phyloP scores from a whole-genome alignment of 2,113 vertebrate species.

The human region GRCh38 chr4:154040001-154040500 shows the following conservation, averaged over 20 bases:
- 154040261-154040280: constrained; percentile 12
- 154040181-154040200: neutral
- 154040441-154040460: neutral
- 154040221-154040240: neutral
- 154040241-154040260: neutral
- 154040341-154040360: constrained; percentile 22
- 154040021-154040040: constrained; percentile 6
- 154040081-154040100: neutral
- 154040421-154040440: neutral
- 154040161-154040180: neutral
- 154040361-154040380: neutral
- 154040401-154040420: neutral
- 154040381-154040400: constrained; percentile 32
- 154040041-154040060: neutral
- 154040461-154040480: neutral
- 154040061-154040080: neutral
- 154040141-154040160: neutral
- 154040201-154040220: constrained; percentile 23
- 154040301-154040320: neutral
- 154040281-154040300: constrained; percentile 10
- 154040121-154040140: neutral
- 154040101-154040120: neutral
- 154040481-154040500: neutral
- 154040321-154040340: neutral
- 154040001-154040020: neutral